phyloP scores from a whole-genome alignment of 2,888 invertebrate species.

The Sesamia inferens region DNA sequence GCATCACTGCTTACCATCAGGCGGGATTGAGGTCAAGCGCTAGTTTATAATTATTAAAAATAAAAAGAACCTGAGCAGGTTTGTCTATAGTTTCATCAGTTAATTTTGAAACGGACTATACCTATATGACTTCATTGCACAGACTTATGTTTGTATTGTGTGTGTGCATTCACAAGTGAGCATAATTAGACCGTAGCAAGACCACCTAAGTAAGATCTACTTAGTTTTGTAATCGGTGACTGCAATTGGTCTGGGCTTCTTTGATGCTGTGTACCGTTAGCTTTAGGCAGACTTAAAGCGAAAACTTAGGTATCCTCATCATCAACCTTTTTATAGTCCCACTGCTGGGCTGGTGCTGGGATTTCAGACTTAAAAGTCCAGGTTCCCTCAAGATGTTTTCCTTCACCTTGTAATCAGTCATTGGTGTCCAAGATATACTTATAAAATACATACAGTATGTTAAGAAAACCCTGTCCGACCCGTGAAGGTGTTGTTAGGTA shows the following conservation, averaged over 20 bases:
- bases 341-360: too few species aligned
- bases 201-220: background rate
- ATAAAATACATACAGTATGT: too few species aligned
- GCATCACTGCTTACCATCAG: too few species aligned
- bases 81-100: background rate
- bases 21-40: too few species aligned
- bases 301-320: background rate
- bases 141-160: background rate
- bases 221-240: slow-evolving; percentile 9
- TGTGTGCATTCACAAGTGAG: background rate
- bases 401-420: too few species aligned
- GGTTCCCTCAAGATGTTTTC: too few species aligned
- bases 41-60: too few species aligned
- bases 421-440: too few species aligned
- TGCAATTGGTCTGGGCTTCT: background rate
- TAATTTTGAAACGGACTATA: background rate
- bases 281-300: background rate
- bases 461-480: too few species aligned
- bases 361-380: too few species aligned
- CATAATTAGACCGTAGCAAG: slow-evolving; percentile 1
- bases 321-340: too few species aligned
- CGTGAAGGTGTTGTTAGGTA: too few species aligned
- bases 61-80: background rate
- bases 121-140: background rate
- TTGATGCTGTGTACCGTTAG: background rate